Percentiles rank a stretch among this genome's conserved stretches.
phyloP scores from a whole-genome alignment of 2,113 vertebrate genomes.

The Toxostoma redivivum region DNA sequence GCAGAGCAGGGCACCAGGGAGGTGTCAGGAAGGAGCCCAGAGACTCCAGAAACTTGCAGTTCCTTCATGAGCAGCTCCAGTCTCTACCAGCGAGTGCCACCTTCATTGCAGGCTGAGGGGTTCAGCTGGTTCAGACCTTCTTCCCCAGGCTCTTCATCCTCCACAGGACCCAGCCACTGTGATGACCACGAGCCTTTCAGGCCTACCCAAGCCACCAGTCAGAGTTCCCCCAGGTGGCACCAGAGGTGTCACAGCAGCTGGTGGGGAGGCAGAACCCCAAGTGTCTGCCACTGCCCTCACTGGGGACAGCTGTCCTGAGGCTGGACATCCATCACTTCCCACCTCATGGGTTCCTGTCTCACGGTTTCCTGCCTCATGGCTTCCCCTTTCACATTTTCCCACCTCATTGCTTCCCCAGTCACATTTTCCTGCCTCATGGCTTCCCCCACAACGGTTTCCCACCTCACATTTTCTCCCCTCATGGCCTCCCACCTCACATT shows the following conservation, averaged over 20 bases:
- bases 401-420: fast-evolving
- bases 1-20: background rate
- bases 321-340: fast-evolving
- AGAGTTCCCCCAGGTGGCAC: background rate
- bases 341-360: fast-evolving
- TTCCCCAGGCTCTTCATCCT: fast-evolving
- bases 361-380: fast-evolving
- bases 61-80: background rate
- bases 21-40: background rate
- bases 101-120: fast-evolving
- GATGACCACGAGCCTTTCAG: fast-evolving
- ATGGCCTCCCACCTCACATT: fast-evolving
- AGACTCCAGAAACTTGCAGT: background rate
- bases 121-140: background rate
- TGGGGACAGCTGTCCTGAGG: too few species aligned
- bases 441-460: background rate
- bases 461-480: fast-evolving
- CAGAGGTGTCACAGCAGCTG: background rate
- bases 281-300: fast-evolving
- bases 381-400: fast-evolving
- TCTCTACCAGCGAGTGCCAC: fast-evolving
- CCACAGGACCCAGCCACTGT: fast-evolving
- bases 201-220: background rate
- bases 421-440: fast-evolving
- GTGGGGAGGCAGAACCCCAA: too few species aligned